Base-by-base conservation (phyloP, 2,797 vertebrate species). In the Sebastolobus alascanus region DNA sequence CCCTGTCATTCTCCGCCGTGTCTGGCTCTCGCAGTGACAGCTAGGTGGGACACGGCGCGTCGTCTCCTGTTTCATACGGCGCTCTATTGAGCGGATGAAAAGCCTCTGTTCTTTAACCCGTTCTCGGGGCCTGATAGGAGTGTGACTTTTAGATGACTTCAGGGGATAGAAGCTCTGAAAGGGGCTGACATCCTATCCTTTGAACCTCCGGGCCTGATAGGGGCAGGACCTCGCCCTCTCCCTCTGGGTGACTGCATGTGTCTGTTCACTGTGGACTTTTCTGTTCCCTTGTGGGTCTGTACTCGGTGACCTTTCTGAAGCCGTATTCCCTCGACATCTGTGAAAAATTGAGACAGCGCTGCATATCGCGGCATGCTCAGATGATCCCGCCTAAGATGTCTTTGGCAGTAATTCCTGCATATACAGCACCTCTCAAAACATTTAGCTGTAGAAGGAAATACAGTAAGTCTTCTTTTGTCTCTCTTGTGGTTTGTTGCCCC, bases 71-170 rank as follows among this genome's bases (percentile, higher is more conserved):
- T 93, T 92, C 91, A 89, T 80, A 77, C 64, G 9, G 80, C 59
- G 71, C 80, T 86, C 84, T 84, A 84, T 84, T 73, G 83, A 89
- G 80, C 29, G n/a, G 54, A 82, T 88, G 73, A 89, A 92, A 91
- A 86, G 73, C 77, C 68, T 82, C 43, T 80, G 78, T 79, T 76
- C 72, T 87, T 84, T 82, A 82, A 87, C 77, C 73, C 78, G 8
- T 70, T 77, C 83, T 37, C 37, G 68, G 68, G 59, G 76, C 59
- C 77, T 55, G 73, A 68, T 72, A 75, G 70, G 20, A 77, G 61
- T 70, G 77, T 87, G 91, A 90, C 92, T 94, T 92, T 92, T 90
- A 91, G 82, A 90, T 93, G 86, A 93, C 93, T 93, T 91, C 75
- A 90, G 92, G 91, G 90, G 88, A 93, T 92, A 82, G 85, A 82